Evolutionary conservation across 2,113 vertebrate genomes (phyloP).

Genomic region (Panurus biarmicus): DNA sequence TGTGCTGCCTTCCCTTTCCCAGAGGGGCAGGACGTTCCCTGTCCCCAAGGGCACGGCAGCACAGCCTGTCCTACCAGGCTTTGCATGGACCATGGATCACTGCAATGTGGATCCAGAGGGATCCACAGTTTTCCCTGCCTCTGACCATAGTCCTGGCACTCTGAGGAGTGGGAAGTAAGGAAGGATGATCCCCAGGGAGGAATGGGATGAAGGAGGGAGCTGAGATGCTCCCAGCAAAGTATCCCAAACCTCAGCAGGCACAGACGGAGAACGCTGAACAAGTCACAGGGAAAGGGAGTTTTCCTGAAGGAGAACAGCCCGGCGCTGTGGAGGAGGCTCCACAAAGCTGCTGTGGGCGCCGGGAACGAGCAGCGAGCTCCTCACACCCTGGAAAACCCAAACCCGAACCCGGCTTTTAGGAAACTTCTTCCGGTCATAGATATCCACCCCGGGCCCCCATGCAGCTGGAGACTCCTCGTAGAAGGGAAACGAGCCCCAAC

Average conservation of each 20-base stretch:
- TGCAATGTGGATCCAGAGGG: accelerated
- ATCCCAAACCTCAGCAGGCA: background rate
- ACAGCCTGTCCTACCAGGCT: accelerated
- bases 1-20: too few species aligned
- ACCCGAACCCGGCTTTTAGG: background rate
- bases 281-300: background rate
- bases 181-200: background rate
- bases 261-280: accelerated
- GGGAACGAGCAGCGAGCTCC: accelerated
- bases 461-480: background rate
- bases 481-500: background rate
- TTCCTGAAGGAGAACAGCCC: background rate
- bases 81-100: accelerated
- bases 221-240: background rate
- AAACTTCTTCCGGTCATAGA: accelerated
- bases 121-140: background rate
- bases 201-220: background rate
- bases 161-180: background rate
- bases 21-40: background rate
- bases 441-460: accelerated
- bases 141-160: accelerated
- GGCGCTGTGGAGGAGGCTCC: background rate
- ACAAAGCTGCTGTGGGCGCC: background rate
- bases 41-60: background rate
- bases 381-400: background rate